A percentile compares a stretch with the other conserved stretches of the same genome.
Evolutionary conservation across 2,113 vertebrate species (phyloP).

Genomic region (Zonotrichia leucophrys): DNA sequence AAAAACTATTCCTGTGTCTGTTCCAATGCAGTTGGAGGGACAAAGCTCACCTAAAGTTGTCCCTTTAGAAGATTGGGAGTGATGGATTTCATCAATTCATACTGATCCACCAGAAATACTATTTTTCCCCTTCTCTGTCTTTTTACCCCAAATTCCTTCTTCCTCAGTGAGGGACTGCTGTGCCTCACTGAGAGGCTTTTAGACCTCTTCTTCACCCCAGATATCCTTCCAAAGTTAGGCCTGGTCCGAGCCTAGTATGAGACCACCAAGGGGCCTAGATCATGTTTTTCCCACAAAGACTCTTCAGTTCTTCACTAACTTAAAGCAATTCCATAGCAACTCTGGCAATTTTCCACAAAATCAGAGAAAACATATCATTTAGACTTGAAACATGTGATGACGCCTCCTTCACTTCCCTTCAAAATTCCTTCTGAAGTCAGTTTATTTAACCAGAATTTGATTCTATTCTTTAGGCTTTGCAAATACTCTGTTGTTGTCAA

Average conservation of each 20-base stretch:
- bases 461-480: not conserved
- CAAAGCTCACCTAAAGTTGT: not conserved
- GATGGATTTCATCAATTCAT: not conserved
- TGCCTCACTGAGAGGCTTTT: not conserved
- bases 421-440: not conserved
- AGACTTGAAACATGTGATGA: not conserved
- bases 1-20: rapidly evolving
- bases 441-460: not conserved
- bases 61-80: not conserved
- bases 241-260: rapidly evolving
- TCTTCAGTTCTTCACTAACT: not conserved
- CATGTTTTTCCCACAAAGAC: not conserved
- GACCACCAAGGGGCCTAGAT: rapidly evolving
- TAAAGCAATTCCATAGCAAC: not conserved
- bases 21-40: not conserved
- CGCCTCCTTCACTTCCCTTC: not conserved
- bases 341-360: not conserved
- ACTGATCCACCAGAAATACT: not conserved
- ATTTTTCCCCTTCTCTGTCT: not conserved
- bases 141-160: not conserved
- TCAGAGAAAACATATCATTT: not conserved
- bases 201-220: too few relatives aligned
- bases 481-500: not conserved
- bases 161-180: not conserved
- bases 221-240: not conserved